phyloP scores from a whole-genome alignment of 2,797 vertebrate genomes.

The Emys orbicularis region DNA sequence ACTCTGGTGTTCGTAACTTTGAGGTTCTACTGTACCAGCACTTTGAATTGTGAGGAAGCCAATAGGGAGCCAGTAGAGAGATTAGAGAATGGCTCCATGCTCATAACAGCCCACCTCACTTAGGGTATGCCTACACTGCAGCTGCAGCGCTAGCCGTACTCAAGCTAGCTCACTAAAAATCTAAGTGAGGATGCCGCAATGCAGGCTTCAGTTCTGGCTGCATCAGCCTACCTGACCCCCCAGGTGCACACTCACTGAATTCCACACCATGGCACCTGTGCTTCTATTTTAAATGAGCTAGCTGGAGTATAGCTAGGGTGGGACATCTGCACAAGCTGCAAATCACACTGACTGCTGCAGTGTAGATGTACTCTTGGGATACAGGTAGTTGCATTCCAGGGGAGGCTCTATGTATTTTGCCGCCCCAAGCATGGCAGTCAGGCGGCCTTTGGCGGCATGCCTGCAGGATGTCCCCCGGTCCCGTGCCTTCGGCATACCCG shows the following conservation, averaged over 20 bases:
- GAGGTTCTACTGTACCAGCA: not conserved
- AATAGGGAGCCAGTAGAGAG: not conserved
- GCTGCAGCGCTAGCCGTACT: not conserved
- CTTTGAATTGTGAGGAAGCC: not conserved
- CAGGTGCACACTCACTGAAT: not conserved
- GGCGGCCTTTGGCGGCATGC: no score
- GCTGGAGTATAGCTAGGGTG: not conserved
- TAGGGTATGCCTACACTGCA: not conserved
- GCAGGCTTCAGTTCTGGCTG: not conserved
- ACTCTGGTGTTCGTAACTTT: no score
- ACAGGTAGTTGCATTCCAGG: not conserved
- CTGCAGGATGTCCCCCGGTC: no score
- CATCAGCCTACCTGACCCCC: not conserved
- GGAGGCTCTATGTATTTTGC: no score
- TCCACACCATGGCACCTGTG: not conserved
- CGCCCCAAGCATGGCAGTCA: no score
- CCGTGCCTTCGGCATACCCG: no score
- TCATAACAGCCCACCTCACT: not conserved
- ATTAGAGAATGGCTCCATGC: not conserved
- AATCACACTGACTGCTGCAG: not conserved
- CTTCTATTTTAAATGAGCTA: not conserved
- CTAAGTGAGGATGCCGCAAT: not conserved
- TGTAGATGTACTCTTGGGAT: not conserved
- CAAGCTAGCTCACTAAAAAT: not conserved
- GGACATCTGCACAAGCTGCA: not conserved